Conservation (phyloP, 2,113 vertebrate species). For the Ciconia stormi region DNA sequence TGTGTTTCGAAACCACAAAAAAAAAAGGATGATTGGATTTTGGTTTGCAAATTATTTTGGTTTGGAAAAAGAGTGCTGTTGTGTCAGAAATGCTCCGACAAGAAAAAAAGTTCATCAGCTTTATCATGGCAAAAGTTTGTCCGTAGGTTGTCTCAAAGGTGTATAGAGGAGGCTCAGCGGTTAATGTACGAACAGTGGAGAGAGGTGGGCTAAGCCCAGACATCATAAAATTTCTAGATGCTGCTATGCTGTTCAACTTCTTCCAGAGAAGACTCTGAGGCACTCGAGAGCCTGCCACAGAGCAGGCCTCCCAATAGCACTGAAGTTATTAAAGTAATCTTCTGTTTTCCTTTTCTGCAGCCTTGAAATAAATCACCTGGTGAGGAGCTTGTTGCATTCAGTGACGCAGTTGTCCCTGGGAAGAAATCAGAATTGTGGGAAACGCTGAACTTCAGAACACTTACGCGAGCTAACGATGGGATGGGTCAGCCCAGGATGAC, state of each 20-base stretch:
- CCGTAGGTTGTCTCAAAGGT: background rate
- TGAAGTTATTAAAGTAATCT: background rate
- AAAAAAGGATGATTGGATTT: no score
- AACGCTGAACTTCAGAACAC: background rate
- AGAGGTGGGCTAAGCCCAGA: no score
- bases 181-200: rapidly evolving
- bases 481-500: background rate
- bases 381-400: no score
- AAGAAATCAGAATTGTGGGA: background rate
- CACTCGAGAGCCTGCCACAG: rapidly evolving
- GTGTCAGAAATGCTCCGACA: background rate
- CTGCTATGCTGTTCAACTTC: background rate
- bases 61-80: background rate
- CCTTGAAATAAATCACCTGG: background rate
- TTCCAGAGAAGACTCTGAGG: background rate
- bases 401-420: background rate
- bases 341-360: background rate
- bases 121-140: background rate
- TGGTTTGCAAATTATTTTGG: background rate
- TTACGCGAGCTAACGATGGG: no score
- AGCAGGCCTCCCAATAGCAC: background rate
- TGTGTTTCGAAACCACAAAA: background rate
- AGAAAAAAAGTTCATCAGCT: background rate
- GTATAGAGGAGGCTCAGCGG: rapidly evolving
- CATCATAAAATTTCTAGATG: no score